Conservation (phyloP, 2,888 invertebrate species). For the Nomada lathburiana region DNA sequence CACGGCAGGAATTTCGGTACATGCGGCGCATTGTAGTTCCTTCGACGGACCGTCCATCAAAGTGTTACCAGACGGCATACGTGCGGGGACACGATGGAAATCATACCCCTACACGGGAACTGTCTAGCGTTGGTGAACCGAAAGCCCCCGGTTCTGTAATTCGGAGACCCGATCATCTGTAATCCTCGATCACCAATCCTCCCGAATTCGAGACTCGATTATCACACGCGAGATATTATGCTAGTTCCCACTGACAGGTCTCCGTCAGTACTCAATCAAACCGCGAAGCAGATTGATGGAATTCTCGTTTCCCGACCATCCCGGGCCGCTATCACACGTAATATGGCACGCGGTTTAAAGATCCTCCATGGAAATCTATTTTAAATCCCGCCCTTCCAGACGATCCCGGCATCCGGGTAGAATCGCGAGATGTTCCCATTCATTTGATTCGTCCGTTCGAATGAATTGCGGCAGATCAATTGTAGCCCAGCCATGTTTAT, state of each 20-base stretch:
- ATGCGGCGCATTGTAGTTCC: slow-evolving; percentile 39
- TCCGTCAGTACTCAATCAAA: slow-evolving; percentile 64
- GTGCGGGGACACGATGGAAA: slow-evolving; percentile 33
- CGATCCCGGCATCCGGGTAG: no score
- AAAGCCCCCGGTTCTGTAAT: slow-evolving; percentile 37
- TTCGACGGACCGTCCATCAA: slow-evolving; percentile 47
- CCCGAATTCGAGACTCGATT: slow-evolving; percentile 62
- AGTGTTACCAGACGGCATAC: slow-evolving; percentile 38
- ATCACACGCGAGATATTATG: slow-evolving; percentile 65
- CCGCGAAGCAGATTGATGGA: slow-evolving; percentile 61
- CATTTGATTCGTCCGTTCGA: no score
- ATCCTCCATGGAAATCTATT: neutral
- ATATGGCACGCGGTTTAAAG: slow-evolving; percentile 51
- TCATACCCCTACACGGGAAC: slow-evolving; percentile 20
- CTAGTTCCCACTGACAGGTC: slow-evolving; percentile 54
- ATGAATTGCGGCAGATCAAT: no score
- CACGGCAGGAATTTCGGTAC: slow-evolving; percentile 28
- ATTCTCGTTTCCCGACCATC: slow-evolving; percentile 29
- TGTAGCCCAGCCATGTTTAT: no score
- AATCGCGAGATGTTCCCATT: no score
- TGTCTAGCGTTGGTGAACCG: neutral
- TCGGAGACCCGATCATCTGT: slow-evolving; percentile 50
- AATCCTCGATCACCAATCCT: slow-evolving; percentile 52
- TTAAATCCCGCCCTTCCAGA: no score
- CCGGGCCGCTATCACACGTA: slow-evolving; percentile 29